Conservation (phyloP, 2,113 vertebrate genomes). For the Seriola quinqueradiata region DNA sequence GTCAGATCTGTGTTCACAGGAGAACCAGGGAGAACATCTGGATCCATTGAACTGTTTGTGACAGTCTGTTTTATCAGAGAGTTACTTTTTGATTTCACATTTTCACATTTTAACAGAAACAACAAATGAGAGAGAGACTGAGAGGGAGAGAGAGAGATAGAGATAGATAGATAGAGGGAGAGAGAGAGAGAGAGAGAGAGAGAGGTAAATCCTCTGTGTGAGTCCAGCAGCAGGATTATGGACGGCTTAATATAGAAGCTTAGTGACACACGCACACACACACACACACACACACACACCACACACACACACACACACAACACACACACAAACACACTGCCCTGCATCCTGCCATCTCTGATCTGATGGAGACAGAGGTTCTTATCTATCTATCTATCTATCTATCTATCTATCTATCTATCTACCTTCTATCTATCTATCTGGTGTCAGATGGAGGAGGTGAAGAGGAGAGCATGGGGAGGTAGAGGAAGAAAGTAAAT, state of each 20-base stretch:
- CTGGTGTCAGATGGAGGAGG: neutral
- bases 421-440: neutral
- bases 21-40: too few relatives aligned
- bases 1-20: too few relatives aligned
- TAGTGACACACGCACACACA: slow-evolving; percentile 44
- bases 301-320: neutral
- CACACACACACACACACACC: slow-evolving; percentile 28
- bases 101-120: slow-evolving; percentile 23
- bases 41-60: too few relatives aligned
- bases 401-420: too few relatives aligned
- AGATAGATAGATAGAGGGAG: too few relatives aligned
- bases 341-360: slow-evolving; percentile 24
- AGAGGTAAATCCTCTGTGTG: slow-evolving; percentile 61
- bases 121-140: slow-evolving; percentile 2
- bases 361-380: too few relatives aligned
- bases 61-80: too few relatives aligned
- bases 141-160: too few relatives aligned
- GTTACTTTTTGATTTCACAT: neutral
- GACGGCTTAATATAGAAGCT: slow-evolving; percentile 60
- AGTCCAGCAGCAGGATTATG: slow-evolving; percentile 61
- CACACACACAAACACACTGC: slow-evolving; percentile 2
- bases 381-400: too few relatives aligned
- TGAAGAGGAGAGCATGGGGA: neutral
- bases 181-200: slow-evolving; percentile 5
- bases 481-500: neutral